Base-by-base conservation (phyloP, 2,888 invertebrate genomes). In the Hyles lineata region DNA sequence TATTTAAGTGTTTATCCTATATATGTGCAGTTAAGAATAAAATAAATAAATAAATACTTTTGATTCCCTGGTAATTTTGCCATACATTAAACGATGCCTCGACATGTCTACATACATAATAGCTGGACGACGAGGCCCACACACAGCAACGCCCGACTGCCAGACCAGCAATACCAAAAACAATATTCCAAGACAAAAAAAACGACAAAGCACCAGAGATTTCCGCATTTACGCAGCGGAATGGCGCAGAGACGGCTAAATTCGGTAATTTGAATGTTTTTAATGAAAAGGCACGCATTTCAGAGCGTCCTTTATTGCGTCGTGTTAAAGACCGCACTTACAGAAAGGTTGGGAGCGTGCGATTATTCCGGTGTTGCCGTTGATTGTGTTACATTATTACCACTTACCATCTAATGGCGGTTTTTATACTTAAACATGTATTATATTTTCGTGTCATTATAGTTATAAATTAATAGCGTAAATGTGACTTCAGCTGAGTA, bases 251-350 rank as follows among this genome's bases (percentile, higher is more conserved):
- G 63, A 63, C 32, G 35, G 32, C 63, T 35, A 19, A 19, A 32
- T 32, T 29, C 32, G 29, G 50, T 17, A 72, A 67, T 72, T 72
- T 32, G n/a, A 58, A 19, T 21, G 70, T 70, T 58, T 67, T 58
- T 67, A 72, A 67, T 72, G 63, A 67, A 58, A 73, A 73, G 43
- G 61, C 69, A 70, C 25, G 60, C 55, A 52, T 70, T 70, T 61
- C 32, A n/a, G n/a, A n/a, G 32, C n/a, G 69, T 50, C 50, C 29
- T 50, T 73, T 70, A 70, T 73, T 50, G 35, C n/a, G 59, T n/a
- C 29, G 21, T 43, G 25, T 50, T 50, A 29, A 70, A 67, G 67
- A 21, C 63, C 59, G 71, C 58, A 71, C 50, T 73, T 67, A 43
- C 29, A 67, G 60, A 70, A 67, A 71, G 73, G 73, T 67, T 25